Conservation (phyloP, 2,113 vertebrate species). For the Xiphophorus maculatus region DNA sequence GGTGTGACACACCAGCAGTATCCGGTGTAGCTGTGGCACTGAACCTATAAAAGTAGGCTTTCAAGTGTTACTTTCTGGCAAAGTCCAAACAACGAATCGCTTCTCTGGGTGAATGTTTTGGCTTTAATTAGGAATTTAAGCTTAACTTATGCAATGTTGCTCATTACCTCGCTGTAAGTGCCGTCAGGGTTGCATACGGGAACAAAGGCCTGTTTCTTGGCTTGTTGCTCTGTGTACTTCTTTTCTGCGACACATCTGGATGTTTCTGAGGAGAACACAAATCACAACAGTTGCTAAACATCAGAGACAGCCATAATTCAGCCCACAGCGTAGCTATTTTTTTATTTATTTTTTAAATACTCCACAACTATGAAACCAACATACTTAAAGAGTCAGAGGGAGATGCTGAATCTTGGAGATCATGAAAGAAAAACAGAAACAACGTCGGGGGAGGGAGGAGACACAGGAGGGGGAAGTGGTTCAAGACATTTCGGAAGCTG, state of each 20-base stretch:
- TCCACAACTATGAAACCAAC: constrained; percentile 43
- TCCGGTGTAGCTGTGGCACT: constrained; percentile 97
- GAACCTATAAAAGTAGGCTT: constrained; percentile 80
- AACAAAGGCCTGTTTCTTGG: constrained; percentile 96
- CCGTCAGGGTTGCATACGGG: constrained; percentile 95
- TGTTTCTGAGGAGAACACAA: constrained; percentile 83
- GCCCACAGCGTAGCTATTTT: constrained; percentile 50
- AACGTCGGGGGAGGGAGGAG: constrained; percentile 12
- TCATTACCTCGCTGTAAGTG: constrained; percentile 93
- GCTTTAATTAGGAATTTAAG: constrained; percentile 5
- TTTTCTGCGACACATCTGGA: constrained; percentile 97
- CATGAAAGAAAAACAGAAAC: constrained; percentile 42
- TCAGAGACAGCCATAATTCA: constrained; percentile 35
- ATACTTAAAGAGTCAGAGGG: constrained; percentile 51
- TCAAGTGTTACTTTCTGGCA: constrained; percentile 14
- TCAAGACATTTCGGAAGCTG: constrained; percentile 75
- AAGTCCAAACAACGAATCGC: background rate
- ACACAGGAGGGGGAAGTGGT: constrained; percentile 57
- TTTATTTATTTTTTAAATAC: constrained; percentile 3
- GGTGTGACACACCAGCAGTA: constrained; percentile 98
- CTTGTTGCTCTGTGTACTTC: constrained; percentile 97
- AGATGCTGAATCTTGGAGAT: constrained; percentile 52
- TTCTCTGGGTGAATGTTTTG: background rate
- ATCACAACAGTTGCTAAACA: constrained; percentile 52
- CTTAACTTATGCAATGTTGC: constrained; percentile 6